Evolutionary conservation across 2,113 vertebrate species (phyloP).

Genomic region (Sterna hirundo): DNA sequence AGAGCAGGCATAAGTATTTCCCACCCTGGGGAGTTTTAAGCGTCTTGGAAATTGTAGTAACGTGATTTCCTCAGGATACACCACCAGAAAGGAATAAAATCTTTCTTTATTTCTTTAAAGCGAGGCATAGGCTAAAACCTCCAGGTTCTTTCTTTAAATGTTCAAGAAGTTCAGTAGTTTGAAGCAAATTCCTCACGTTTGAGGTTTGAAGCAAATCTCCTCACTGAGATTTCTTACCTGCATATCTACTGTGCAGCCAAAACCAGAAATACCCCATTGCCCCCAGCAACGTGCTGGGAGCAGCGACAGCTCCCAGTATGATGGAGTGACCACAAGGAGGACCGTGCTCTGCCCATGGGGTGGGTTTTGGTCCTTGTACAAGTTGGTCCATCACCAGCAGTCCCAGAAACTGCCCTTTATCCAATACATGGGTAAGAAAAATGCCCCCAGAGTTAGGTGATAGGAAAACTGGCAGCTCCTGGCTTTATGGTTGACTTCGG

Average conservation of each 20-base stretch:
- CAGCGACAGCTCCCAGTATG: neutral
- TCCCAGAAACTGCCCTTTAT: neutral
- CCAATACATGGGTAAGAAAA: neutral
- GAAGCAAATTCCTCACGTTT: neutral
- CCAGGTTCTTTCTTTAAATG: neutral
- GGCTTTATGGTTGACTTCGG: neutral
- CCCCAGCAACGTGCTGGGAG: neutral
- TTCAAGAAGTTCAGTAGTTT: neutral
- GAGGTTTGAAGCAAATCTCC: too few relatives aligned
- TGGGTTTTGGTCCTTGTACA: neutral
- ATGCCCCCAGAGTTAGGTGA: neutral
- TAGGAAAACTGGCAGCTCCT: neutral
- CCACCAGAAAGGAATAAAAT: neutral
- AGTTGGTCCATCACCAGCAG: neutral
- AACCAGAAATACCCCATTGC: neutral
- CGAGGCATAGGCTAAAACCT: neutral
- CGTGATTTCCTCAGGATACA: neutral
- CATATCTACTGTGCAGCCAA: neutral
- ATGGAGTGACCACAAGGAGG: fast-evolving
- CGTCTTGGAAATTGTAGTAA: neutral
- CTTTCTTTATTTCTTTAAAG: neutral
- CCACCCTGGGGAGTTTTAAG: neutral
- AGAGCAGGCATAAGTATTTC: neutral
- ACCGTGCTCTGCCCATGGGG: neutral
- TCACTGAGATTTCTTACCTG: neutral